Percentiles rank a stretch among this genome's conserved stretches.
Evolutionary conservation across 2,113 vertebrate genomes (phyloP).

Genomic region (Thamnophis sirtalis): DNA sequence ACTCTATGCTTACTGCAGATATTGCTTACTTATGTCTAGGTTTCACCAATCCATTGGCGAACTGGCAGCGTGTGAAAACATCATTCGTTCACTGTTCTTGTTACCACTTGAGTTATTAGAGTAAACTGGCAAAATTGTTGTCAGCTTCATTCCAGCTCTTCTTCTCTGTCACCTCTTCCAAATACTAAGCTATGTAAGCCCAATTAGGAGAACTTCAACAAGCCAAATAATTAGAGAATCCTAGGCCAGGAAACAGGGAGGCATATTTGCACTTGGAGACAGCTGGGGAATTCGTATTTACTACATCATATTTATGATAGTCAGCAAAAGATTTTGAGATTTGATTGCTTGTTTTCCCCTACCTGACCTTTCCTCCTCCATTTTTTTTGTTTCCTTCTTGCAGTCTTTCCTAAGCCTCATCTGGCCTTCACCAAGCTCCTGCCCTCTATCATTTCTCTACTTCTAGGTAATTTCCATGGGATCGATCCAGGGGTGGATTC

Average conservation of each 20-base stretch:
- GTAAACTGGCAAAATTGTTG: not conserved
- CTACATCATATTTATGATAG: not conserved
- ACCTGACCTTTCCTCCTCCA: not conserved
- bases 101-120: not conserved
- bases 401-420: not conserved
- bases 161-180: not conserved
- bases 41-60: not conserved
- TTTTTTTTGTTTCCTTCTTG: not conserved
- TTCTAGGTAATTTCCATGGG: not conserved
- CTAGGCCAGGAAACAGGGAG: not conserved
- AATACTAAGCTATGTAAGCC: not conserved
- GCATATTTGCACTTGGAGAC: not conserved
- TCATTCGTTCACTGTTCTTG: not conserved
- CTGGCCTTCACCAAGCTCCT: not conserved
- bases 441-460: not conserved
- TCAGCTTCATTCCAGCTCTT: not conserved
- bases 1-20: not conserved
- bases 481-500: too few species aligned
- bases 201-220: not conserved
- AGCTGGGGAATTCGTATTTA: too few species aligned
- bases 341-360: not conserved
- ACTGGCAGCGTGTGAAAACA: not conserved
- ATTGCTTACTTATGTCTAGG: not conserved
- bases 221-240: not conserved
- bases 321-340: not conserved